Conservation (phyloP, 2,113 vertebrate genomes). For the Hippopotamus amphibius region DNA sequence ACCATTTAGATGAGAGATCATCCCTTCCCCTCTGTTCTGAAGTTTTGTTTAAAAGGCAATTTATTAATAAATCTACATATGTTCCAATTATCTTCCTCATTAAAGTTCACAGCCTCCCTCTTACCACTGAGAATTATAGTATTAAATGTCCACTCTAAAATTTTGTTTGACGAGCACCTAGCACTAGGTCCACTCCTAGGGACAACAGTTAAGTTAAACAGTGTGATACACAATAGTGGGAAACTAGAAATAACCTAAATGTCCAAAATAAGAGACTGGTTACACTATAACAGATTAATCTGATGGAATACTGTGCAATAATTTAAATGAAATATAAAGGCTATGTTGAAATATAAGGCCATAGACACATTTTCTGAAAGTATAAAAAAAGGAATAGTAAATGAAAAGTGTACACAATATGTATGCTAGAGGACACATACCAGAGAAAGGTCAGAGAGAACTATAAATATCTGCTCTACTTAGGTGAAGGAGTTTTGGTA, state of each 20-base stretch:
- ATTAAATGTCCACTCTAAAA: constrained; percentile 24
- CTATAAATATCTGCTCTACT: neutral
- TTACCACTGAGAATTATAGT: constrained; percentile 5
- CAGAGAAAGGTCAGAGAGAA: neutral
- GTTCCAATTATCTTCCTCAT: constrained; percentile 29
- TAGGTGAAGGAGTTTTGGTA: neutral
- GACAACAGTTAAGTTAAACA: neutral
- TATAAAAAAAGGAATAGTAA: neutral
- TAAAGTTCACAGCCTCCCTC: constrained; percentile 17
- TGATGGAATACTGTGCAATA: neutral
- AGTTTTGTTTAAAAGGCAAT: neutral
- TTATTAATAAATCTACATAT: neutral
- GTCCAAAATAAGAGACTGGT: neutral
- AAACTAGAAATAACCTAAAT: neutral
- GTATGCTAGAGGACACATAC: neutral
- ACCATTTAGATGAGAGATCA: constrained; percentile 12
- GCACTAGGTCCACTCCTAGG: neutral
- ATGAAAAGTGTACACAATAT: neutral
- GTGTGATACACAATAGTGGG: neutral
- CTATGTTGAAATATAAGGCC: neutral
- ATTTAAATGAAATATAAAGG: neutral
- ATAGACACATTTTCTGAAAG: neutral
- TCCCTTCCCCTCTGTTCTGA: neutral
- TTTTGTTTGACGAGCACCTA: constrained; percentile 32
- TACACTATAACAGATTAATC: neutral